Percentiles rank a stretch among this genome's conserved stretches.
These are phyloP conservation scores for Cranoglanis bouderius DNA, from an alignment of 2,113 vertebrate species.

Conservation along the genomic window DNA sequence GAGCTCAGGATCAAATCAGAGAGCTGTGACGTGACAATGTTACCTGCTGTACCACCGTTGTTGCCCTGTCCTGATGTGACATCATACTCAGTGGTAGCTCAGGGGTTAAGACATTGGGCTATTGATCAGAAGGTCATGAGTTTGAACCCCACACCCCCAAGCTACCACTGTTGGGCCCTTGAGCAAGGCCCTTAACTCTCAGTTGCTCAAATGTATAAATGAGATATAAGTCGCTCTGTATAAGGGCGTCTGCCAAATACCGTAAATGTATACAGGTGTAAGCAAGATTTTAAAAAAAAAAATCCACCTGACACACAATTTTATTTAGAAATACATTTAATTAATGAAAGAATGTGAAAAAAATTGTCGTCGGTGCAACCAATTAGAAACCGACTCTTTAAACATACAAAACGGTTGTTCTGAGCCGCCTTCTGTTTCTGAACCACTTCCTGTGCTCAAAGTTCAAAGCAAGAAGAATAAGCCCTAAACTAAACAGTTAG, in stretches of 20 bases:
- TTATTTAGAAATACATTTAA: not conserved
- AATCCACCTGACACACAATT: too few relatives aligned
- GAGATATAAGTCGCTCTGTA: too few relatives aligned
- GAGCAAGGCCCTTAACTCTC: too few relatives aligned
- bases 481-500: not conserved
- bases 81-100: too few relatives aligned
- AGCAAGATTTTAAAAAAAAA: too few relatives aligned
- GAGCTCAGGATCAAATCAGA: not conserved
- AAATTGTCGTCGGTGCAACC: not conserved
- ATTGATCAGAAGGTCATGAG: too few relatives aligned
- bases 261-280: too few relatives aligned
- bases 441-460: not conserved
- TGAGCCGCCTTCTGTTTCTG: not conserved
- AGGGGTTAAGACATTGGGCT: too few relatives aligned
- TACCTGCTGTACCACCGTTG: not conserved
- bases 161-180: too few relatives aligned
- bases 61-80: not conserved
- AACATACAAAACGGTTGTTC: not conserved
- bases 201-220: too few relatives aligned
- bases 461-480: not conserved
- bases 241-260: too few relatives aligned
- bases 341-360: not conserved
- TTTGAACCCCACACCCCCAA: too few relatives aligned
- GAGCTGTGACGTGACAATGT: not conserved
- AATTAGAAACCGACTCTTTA: not conserved